Percentiles rank a stretch among this genome's conserved stretches.
Conservation (phyloP, 2,797 vertebrate genomes). For the Dipus sagitta region DNA sequence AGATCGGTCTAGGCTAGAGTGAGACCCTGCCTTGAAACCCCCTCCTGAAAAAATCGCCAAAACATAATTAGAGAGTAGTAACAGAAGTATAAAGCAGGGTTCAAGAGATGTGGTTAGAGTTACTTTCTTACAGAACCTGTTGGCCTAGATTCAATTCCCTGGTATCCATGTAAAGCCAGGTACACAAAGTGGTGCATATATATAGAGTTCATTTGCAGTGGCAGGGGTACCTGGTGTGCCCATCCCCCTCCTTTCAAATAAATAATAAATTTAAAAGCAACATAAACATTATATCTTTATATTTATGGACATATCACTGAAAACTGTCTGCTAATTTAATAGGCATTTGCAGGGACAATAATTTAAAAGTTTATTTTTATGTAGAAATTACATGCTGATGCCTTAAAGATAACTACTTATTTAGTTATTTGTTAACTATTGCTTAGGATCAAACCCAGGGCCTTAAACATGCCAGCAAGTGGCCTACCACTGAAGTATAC, state of each 20-base stretch:
- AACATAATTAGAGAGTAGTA: constrained; percentile 28
- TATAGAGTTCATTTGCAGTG: too few species aligned
- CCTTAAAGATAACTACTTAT: constrained; percentile 2
- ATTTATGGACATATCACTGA: constrained; percentile 49
- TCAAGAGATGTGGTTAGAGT: too few species aligned
- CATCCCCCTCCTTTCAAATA: too few species aligned
- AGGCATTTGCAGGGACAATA: not conserved
- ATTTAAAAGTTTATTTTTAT: constrained; percentile 48
- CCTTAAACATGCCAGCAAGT: not conserved
- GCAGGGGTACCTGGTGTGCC: too few species aligned
- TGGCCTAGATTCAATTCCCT: too few species aligned
- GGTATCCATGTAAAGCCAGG: too few species aligned
- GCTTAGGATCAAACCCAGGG: not conserved
- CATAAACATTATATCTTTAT: constrained; percentile 14
- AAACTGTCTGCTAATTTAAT: constrained; percentile 63
- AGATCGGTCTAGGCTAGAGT: too few species aligned
- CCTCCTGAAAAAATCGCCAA: constrained; percentile 5
- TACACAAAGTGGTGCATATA: too few species aligned
- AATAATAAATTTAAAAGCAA: constrained; percentile 18
- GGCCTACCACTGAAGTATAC: not conserved
- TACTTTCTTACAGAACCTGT: too few species aligned
- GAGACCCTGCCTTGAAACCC: too few species aligned
- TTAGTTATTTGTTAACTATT: not conserved
- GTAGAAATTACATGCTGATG: constrained; percentile 9
- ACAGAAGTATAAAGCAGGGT: too few species aligned